Conservation (phyloP, 2,888 invertebrate species). For the Phrixothrix hirtus region DNA sequence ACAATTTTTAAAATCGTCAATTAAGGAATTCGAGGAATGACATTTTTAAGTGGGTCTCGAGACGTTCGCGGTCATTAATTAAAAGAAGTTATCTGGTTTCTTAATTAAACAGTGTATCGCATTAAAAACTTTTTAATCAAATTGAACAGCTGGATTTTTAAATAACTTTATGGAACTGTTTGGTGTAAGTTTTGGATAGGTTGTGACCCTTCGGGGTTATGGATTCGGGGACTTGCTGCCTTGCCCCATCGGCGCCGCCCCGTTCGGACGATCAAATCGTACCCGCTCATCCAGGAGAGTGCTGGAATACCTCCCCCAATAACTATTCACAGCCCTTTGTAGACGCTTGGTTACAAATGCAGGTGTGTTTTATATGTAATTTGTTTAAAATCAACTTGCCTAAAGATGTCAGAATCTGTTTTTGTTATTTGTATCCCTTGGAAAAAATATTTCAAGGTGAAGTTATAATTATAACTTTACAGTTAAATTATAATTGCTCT, state of each 20-base stretch:
- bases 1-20: neutral
- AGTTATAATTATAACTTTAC: no score
- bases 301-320: conserved; percentile 56
- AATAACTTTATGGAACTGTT: conserved; percentile 23
- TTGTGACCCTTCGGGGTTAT: conserved; percentile 47
- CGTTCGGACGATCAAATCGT: conserved; percentile 55
- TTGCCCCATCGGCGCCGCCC: conserved; percentile 52
- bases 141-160: no score
- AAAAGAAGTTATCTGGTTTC: neutral
- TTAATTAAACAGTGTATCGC: conserved; percentile 1
- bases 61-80: neutral
- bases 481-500: no score
- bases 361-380: conserved; percentile 41
- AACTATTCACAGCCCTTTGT: conserved; percentile 50
- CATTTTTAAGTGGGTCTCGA: neutral
- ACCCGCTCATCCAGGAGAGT: conserved; percentile 52
- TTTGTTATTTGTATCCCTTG: no score
- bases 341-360: conserved; percentile 55
- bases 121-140: no score
- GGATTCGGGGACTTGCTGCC: conserved; percentile 55
- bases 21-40: neutral
- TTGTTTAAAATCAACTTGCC: neutral
- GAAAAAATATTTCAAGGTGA: no score
- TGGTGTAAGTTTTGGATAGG: conserved; percentile 27
- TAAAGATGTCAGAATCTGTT: no score